Evolutionary conservation across 2,888 invertebrate genomes (phyloP), one percentile per base, ranked within the genome.

Genomic region (Patella depressa): DNA sequence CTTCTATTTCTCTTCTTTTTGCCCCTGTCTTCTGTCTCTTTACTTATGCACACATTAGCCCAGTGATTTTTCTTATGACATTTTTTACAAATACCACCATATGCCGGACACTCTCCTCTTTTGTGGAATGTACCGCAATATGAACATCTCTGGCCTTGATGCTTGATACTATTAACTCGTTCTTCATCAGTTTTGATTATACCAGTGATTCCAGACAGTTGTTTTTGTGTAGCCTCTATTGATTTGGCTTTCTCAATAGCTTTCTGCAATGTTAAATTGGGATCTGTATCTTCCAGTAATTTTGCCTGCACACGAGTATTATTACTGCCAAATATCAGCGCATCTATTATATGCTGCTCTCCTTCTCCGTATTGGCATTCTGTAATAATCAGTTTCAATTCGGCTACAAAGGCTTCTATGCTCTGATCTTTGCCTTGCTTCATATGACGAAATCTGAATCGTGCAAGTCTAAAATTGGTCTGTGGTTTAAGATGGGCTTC

Each of bases 81-180:
- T 19, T 65, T 65, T 19, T 65, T 65, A 24, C 65, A 65, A 24
- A 24, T 65, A 19, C 65, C 12, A 19, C 65, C 65, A 19, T 65
- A 65, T 17, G 65, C 65, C 12, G 65, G 65, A n/a, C 65, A 65
- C 24, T 65, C 24, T 65, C 65, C 24, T 65, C 19, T 7, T 65
- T 24, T 65, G 65, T 65, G 65, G 19, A 65, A n/a, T 65, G 65
- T 65, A 65, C 65, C 65, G 24, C 65, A 65, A 65, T 65, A 65
- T 65, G 19, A 19, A n/a, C 65, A 65, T 45, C 45, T 45, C 9
- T 45, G 45, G 45, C 45, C 65, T 65, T 15, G n/a, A 12, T 65
- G 19, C 9, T 65, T 24, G 1, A 65, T n/a, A 65, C 65, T 65
- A n/a, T 45, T 45, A 45, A 45, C 45, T 45, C n/a, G 65, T 65